These are phyloP conservation scores for Camarhynchus parvulus DNA, from an alignment of 2,113 vertebrate genomes.

Conservation along the genomic window DNA sequence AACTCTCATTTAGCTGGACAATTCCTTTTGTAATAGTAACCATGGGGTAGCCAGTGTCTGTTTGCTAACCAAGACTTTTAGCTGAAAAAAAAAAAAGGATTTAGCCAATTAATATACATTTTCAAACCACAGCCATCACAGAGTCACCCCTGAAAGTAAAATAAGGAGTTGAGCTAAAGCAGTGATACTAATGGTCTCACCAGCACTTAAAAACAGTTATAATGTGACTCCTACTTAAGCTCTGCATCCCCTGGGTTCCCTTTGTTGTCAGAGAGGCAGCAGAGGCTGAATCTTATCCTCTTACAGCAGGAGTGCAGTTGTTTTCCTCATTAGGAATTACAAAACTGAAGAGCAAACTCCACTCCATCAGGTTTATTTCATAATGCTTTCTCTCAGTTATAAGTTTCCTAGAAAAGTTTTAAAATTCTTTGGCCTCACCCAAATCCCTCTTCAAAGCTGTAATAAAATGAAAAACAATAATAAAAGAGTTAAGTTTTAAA, in stretches of 20 bases:
- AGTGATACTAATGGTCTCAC: not conserved
- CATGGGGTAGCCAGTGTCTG: not conserved
- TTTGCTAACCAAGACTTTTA: not conserved
- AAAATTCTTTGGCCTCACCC: not conserved
- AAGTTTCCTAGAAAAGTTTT: not conserved
- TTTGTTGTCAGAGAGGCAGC: not conserved
- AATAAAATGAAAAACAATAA: not conserved
- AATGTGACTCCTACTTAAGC: not conserved
- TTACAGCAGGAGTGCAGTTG: not conserved
- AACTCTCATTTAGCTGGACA: not conserved
- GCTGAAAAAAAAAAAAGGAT: not conserved
- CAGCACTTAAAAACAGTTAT: not conserved
- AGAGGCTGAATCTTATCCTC: not conserved
- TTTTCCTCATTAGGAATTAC: not conserved
- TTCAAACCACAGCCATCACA: not conserved
- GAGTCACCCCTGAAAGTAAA: not conserved
- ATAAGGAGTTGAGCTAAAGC: not conserved
- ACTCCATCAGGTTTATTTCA: not conserved
- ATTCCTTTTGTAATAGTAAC: not conserved
- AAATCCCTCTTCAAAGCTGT: not conserved
- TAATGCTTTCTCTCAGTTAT: not conserved
- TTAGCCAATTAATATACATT: not conserved
- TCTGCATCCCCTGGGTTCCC: not conserved
- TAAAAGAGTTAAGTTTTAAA: not conserved
- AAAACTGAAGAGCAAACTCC: not conserved